These are phyloP conservation scores for Potamilus streckersoni DNA, from an alignment of 1,140 invertebrate genomes.

Conservation along the genomic window DNA sequence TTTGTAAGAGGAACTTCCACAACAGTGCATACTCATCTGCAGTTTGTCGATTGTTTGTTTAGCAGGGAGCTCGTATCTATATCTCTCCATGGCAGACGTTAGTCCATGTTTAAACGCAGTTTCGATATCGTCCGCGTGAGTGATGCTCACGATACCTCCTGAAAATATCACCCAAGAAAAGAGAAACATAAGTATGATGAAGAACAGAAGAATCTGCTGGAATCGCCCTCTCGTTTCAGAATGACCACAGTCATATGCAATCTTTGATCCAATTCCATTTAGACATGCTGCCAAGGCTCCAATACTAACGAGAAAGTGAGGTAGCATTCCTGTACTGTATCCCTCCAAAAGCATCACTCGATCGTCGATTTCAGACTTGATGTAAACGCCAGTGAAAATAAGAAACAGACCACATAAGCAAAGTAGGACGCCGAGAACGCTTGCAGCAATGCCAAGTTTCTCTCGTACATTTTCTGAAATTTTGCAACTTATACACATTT, in stretches of 20 bases:
- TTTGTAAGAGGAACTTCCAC: conserved; percentile 24
- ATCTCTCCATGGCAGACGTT: conserved; percentile 15
- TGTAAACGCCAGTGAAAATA: conserved; percentile 16
- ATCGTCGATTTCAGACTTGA: conserved; percentile 15
- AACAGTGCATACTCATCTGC: conserved; percentile 18
- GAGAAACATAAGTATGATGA: conserved; percentile 15
- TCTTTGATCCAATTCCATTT: conserved; percentile 14
- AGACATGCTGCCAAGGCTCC: conserved; percentile 13
- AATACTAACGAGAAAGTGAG: conserved; percentile 19
- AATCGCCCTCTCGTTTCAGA: conserved; percentile 17
- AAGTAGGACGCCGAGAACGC: conserved; percentile 11
- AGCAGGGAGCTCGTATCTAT: conserved; percentile 11
- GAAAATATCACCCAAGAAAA: conserved; percentile 19
- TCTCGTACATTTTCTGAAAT: conserved; percentile 15
- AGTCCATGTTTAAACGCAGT: conserved; percentile 22
- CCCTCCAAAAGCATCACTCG: conserved; percentile 24
- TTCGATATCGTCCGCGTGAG: conserved; percentile 2
- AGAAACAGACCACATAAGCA: conserved; percentile 9
- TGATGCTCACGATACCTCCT: conserved; percentile 5
- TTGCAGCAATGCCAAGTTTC: conserved; percentile 8
- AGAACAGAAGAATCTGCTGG: conserved; percentile 9
- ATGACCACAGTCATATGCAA: conserved; percentile 19
- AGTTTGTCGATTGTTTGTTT: conserved; percentile 16
- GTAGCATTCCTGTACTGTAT: conserved; percentile 16
- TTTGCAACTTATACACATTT: not conserved